Evolutionary conservation across 1,140 invertebrate genomes (phyloP).

Genomic region (Rhizoglyphus robini): DNA sequence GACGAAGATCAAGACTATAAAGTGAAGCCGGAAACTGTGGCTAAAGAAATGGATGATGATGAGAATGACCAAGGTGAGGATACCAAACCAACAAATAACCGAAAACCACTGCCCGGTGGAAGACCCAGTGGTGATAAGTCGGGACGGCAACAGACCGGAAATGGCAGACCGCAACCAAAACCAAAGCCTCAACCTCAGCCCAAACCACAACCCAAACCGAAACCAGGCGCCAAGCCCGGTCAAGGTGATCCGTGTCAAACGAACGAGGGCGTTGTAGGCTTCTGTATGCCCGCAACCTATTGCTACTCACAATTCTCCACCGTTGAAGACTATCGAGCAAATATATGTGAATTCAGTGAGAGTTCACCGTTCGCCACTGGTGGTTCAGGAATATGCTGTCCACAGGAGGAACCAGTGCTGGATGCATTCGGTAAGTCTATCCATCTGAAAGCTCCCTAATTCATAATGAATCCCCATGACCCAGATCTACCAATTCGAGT

Average conservation of each 20-base stretch:
- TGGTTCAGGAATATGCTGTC: constrained; percentile 20
- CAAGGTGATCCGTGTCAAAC: constrained; percentile 17
- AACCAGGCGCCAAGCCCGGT: neutral
- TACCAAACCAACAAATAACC: neutral
- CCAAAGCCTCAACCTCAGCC: neutral
- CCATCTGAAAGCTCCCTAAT: neutral
- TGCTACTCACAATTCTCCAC: constrained; percentile 20
- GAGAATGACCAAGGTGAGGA: neutral
- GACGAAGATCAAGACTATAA: neutral
- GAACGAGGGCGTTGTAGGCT: constrained; percentile 16
- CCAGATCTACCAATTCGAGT: constrained; percentile 14
- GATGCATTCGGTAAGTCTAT: neutral
- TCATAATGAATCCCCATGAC: neutral
- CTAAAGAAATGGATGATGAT: constrained; percentile 1
- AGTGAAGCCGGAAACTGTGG: constrained; percentile 1
- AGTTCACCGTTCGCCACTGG: neutral
- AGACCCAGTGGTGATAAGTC: neutral
- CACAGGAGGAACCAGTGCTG: neutral
- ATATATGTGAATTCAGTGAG: constrained; percentile 6
- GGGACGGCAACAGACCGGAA: neutral
- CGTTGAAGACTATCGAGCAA: constrained; percentile 12
- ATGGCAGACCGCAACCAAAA: neutral
- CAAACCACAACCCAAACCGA: too few relatives aligned
- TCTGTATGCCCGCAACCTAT: constrained; percentile 9
- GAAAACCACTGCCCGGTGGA: neutral